Evolutionary conservation across 2,888 invertebrate genomes (phyloP).

Genomic region (Parasteatoda lunata): DNA sequence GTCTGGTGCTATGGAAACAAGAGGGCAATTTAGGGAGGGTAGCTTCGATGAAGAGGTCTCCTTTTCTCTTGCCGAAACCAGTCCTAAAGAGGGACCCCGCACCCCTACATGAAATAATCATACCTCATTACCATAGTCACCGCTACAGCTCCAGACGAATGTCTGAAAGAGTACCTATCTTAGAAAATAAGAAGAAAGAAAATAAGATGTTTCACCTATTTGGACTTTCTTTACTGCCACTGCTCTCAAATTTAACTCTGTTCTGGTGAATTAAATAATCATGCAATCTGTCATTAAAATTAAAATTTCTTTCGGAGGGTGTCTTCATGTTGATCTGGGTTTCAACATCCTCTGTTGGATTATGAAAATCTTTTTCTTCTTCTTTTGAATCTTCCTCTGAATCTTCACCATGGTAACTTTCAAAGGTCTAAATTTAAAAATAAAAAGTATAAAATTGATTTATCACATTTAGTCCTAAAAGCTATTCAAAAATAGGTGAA

Average conservation of each 20-base stretch:
- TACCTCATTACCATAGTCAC: too few species aligned
- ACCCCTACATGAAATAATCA: too few species aligned
- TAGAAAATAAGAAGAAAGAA: too few species aligned
- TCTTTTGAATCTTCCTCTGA: conserved; percentile 32
- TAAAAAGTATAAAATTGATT: neutral
- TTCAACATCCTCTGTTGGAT: conserved; percentile 41
- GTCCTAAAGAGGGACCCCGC: too few species aligned
- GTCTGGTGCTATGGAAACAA: too few species aligned
- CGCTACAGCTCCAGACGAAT: too few species aligned
- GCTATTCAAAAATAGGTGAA: neutral
- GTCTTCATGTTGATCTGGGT: conserved; percentile 8
- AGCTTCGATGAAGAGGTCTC: too few species aligned
- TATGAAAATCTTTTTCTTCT: conserved; percentile 4
- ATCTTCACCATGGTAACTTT: conserved; percentile 63
- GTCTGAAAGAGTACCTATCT: too few species aligned
- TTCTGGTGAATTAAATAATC: neutral
- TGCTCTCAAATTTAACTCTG: neutral
- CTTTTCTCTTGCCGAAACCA: too few species aligned
- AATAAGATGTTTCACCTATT: too few species aligned
- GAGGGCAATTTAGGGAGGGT: too few species aligned
- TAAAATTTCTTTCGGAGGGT: conserved; percentile 1
- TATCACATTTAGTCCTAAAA: neutral
- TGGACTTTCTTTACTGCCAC: too few species aligned
- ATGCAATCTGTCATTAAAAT: conserved; percentile 2
- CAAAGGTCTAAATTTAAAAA: conserved; percentile 47